These are phyloP conservation scores for Spea multiplicata DNA, from an alignment of 2,113 vertebrate species.

Conservation along the genomic window DNA sequence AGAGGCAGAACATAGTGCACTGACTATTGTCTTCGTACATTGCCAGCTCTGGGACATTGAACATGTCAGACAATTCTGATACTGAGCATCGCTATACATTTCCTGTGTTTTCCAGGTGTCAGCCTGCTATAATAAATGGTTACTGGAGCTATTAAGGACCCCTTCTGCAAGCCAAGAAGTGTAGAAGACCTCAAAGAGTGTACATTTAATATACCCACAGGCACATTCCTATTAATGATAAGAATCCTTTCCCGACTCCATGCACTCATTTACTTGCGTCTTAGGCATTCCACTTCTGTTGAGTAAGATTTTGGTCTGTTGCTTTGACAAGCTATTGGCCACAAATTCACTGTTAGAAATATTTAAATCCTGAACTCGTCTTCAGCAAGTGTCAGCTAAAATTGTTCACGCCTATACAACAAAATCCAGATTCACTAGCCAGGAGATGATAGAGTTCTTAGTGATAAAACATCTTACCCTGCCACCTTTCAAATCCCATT, in stretches of 20 bases:
- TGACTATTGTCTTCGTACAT: constrained; percentile 8
- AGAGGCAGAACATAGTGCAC: constrained; percentile 4
- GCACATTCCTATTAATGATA: neutral
- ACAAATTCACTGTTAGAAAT: too few species aligned
- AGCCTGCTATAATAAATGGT: neutral
- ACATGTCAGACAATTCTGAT: constrained; percentile 8
- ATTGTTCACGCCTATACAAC: too few species aligned
- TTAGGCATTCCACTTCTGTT: constrained; percentile 5
- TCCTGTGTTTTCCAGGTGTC: constrained; percentile 27
- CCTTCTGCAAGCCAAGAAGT: neutral
- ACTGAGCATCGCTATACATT: constrained; percentile 20
- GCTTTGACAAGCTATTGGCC: neutral
- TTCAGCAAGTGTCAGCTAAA: too few species aligned
- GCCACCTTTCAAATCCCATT: too few species aligned
- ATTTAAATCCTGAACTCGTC: neutral
- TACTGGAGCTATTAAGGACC: neutral
- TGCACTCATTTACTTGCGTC: neutral
- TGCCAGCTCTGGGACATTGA: constrained; percentile 26
- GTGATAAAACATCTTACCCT: too few species aligned
- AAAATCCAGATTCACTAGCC: too few species aligned
- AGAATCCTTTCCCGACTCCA: neutral
- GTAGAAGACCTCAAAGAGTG: neutral
- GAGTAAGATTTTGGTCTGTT: constrained; percentile 3
- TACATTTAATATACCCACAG: constrained; percentile 18
- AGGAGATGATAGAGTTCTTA: too few species aligned